A percentile compares a stretch with the other conserved stretches of the same genome.
Conservation (phyloP, 2,888 invertebrate species). For the Cenopis cana region DNA sequence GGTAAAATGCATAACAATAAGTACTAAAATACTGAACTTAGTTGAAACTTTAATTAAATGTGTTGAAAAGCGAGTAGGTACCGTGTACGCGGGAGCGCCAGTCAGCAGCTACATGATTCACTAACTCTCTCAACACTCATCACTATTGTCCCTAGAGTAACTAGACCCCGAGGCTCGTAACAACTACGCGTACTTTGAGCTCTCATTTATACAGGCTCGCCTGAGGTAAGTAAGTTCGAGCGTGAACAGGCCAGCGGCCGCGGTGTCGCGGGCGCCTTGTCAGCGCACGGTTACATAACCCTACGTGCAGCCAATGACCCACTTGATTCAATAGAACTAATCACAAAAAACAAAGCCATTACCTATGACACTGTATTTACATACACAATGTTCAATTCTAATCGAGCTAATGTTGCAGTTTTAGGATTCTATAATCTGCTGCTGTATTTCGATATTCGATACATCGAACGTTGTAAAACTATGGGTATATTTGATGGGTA, state of each 20-base stretch:
- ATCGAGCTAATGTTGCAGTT: neutral
- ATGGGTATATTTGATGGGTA: too few species aligned
- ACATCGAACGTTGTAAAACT: neutral
- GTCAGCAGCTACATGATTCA: neutral
- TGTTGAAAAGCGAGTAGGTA: slow-evolving; percentile 29
- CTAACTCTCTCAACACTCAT: neutral
- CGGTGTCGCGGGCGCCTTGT: slow-evolving; percentile 44
- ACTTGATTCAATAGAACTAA: slow-evolving; percentile 69
- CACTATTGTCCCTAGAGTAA: neutral
- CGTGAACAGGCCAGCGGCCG: slow-evolving; percentile 13
- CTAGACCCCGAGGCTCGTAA: neutral
- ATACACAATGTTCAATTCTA: slow-evolving; percentile 12
- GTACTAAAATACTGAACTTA: slow-evolving; percentile 1
- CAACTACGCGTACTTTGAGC: neutral
- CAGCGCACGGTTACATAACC: slow-evolving; percentile 69
- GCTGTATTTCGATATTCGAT: neutral
- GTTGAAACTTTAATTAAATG: slow-evolving; percentile 9
- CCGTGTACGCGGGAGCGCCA: slow-evolving; percentile 20
- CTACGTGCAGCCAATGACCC: slow-evolving; percentile 81
- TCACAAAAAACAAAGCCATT: slow-evolving; percentile 61
- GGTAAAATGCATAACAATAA: slow-evolving; percentile 4
- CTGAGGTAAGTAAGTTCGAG: neutral
- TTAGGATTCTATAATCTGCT: neutral
- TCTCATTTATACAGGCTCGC: neutral
- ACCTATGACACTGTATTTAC: slow-evolving; percentile 21